Evolutionary conservation across 1,140 invertebrate genomes (phyloP).

Genomic region (Ephestia elutella): DNA sequence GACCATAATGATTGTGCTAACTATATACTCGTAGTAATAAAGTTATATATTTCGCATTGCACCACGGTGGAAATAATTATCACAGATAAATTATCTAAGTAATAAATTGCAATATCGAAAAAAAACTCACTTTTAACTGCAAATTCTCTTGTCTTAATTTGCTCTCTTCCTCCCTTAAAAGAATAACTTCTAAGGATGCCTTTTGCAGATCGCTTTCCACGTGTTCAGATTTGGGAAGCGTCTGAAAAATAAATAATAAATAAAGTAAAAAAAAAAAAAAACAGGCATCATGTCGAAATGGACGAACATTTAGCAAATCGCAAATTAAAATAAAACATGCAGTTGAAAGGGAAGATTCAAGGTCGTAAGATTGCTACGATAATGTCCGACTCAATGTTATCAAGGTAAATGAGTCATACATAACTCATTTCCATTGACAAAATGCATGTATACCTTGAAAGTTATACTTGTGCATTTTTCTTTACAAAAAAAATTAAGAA

Average conservation of each 20-base stretch:
- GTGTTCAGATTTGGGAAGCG: conserved; percentile 57
- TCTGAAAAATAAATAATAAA: conserved; percentile 40
- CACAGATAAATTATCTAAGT: conserved; percentile 5
- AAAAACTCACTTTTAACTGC: conserved; percentile 80
- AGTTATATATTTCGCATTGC: not conserved
- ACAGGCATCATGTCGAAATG: not conserved
- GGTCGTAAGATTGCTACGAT: not conserved
- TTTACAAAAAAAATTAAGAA: not conserved
- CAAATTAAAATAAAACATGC: conserved; percentile 11
- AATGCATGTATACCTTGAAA: too few relatives aligned
- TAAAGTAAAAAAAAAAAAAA: conserved; percentile 24
- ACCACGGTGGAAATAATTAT: not conserved
- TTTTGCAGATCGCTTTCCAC: conserved; percentile 77
- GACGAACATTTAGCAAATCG: not conserved
- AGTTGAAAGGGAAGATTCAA: not conserved
- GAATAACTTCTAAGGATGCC: conserved; percentile 82
- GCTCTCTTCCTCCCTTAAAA: conserved; percentile 83
- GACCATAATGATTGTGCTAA: too few relatives aligned
- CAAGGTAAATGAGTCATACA: not conserved
- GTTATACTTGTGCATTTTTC: too few relatives aligned
- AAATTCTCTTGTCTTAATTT: conserved; percentile 87
- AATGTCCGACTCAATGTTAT: not conserved
- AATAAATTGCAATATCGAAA: conserved; percentile 10
- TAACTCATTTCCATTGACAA: too few relatives aligned
- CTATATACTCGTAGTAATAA: too few relatives aligned